Base-by-base conservation (phyloP, 2,113 vertebrate species). In the Variabilichromis moorii region DNA sequence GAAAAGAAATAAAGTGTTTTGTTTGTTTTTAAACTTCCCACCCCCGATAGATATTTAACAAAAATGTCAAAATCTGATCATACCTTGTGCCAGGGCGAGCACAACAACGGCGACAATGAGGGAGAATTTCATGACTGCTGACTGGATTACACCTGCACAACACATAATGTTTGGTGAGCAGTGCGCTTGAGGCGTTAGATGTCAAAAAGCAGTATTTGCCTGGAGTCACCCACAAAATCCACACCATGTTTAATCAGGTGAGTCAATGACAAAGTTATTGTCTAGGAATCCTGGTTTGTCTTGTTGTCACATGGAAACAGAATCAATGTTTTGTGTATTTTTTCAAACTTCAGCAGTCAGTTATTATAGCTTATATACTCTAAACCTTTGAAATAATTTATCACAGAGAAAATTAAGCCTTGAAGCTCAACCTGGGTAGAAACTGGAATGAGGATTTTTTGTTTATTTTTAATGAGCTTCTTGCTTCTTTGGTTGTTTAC, bases 121-220 rank as follows among this genome's bases (percentile, higher is more conserved):
- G 82, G 89, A 82, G 91, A 91, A 90, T 89, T 96, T 96, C 96
- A 96, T 96, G 96, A 81, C 76, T 96, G 93, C 80, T 89, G 92
- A 90, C 53, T 81, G 90, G 89, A 81, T 47, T 12, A 42, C 83
- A 92, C 83, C 94, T 94, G 51, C 3, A 59, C 88, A 85, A 66
- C 16, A 54, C 73, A 86, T 7, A 68, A 11, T 2, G 31, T 47
- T 53, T 45, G 4, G 78, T 86, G 26, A 78, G 7, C 26, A 31
- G 45, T 78, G 16, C 3, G 2, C 47, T 78, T 78, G 26, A 78
- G 7, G 26, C 0, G 10, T 50, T 19, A 28, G 71, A 47, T 50
- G 42, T 76, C 28, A 47, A 47, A 28, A 76, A 76, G 24, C 42
- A 47, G 24, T 28, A 76, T 76, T 12, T 28, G 4, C 12, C 37